Conservation (phyloP, 2,113 vertebrate genomes). For the Tragelaphus buxtoni region DNA sequence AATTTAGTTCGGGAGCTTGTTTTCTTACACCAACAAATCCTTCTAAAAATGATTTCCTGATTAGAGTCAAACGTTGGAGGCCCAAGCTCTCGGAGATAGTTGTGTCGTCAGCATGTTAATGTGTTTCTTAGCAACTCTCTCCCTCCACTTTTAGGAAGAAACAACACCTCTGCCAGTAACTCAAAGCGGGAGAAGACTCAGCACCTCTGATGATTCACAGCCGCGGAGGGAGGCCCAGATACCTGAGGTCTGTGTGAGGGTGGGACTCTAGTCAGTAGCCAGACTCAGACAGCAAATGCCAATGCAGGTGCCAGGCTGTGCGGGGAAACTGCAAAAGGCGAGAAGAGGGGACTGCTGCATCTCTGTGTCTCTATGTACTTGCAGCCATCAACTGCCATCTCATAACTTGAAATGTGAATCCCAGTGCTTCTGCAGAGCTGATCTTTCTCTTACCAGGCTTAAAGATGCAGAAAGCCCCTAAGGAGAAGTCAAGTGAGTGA, state of each 20-base stretch:
- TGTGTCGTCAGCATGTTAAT: conserved; percentile 78
- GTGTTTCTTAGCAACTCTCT: conserved; percentile 82
- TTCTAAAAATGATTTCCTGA: conserved; percentile 81
- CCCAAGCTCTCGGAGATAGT: conserved; percentile 77
- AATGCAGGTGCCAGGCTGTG: background rate
- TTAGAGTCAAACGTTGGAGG: conserved; percentile 78
- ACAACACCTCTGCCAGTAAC: conserved; percentile 72
- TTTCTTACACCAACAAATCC: conserved; percentile 75
- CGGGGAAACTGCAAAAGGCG: background rate
- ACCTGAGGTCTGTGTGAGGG: background rate
- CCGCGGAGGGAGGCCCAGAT: background rate
- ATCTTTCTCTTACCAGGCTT: background rate
- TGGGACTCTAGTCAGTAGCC: background rate
- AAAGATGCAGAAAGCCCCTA: background rate
- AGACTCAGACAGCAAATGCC: background rate
- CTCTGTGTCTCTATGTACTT: background rate
- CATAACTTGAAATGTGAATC: background rate
- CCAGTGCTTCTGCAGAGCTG: background rate
- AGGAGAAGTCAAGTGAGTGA: background rate
- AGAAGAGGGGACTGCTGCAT: background rate
- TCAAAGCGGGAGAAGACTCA: conserved; percentile 30
- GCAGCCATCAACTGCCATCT: background rate
- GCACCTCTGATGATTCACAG: conserved; percentile 30
- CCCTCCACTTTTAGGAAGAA: conserved; percentile 72
- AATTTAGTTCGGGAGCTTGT: conserved; percentile 71